phyloP scores from a whole-genome alignment of 2,113 vertebrate genomes.

The Pristiophorus japonicus region DNA sequence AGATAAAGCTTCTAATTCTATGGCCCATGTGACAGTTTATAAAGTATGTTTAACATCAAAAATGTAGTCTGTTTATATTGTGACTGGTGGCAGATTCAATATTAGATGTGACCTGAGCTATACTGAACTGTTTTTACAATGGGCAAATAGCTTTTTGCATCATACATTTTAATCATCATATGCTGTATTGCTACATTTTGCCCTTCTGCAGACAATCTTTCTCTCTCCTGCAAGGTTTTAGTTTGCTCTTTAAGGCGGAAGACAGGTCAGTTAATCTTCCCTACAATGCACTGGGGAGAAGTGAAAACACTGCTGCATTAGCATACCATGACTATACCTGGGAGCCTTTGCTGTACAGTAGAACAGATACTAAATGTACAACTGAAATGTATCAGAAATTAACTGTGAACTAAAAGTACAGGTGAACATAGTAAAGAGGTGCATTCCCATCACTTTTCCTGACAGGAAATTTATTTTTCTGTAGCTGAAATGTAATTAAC shows the following conservation, averaged over 20 bases:
- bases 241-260: slow-evolving; percentile 44
- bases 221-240: slow-evolving; percentile 33
- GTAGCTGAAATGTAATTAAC: slow-evolving; percentile 88
- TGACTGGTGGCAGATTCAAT: not conserved
- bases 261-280: slow-evolving; percentile 45
- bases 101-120: slow-evolving; percentile 28
- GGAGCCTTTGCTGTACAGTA: slow-evolving; percentile 44
- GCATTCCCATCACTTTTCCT: slow-evolving; percentile 60
- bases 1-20: slow-evolving; percentile 16
- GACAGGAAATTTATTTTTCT: slow-evolving; percentile 74
- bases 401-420: slow-evolving; percentile 70
- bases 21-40: slow-evolving; percentile 15
- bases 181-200: slow-evolving; percentile 20
- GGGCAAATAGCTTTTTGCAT: not conserved
- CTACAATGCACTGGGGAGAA: slow-evolving; percentile 37
- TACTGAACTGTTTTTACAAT: not conserved
- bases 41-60: slow-evolving; percentile 15
- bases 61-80: slow-evolving; percentile 1
- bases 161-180: slow-evolving; percentile 29
- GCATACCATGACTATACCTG: slow-evolving; percentile 41
- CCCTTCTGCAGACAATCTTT: slow-evolving; percentile 26
- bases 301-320: not conserved
- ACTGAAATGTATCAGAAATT: slow-evolving; percentile 58
- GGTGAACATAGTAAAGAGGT: slow-evolving; percentile 59
- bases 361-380: slow-evolving; percentile 49